Evolutionary conservation across 2,113 vertebrate genomes (phyloP), one percentile per base, ranked within the genome.

Genomic region (Murina feae): DNA sequence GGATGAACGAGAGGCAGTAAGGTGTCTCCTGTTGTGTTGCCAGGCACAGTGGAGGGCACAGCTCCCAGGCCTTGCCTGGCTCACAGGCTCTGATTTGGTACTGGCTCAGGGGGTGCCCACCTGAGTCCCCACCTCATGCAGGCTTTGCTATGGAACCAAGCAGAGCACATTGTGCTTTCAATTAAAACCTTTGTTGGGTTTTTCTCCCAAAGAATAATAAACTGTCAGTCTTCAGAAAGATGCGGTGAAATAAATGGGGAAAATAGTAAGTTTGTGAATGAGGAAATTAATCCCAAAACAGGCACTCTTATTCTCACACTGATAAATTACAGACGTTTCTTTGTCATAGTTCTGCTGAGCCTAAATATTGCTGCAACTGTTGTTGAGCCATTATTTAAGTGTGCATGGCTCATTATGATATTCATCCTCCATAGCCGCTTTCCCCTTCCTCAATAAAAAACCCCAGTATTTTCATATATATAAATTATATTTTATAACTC

Each of bases 221-320:
- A 66, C 9, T 89, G n/a, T 51, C 37, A 85, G 25, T 76, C 30
- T 90, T 81, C 72, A 72, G 78, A 82, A 47, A 94, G 58, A 74
- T 20, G 39, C 14, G 42, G 30, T 37, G 47, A 91, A 42, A 89
- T 23, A 12, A 37, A 23, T 49, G 32, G 47, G n/a, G 23, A 49
- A 86, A 91, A 78, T 30, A 76, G 39, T 25, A 78, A 78, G 83
- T 63, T 81, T 42, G n/a, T 63, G 85, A 95, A 68, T 93, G 65
- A 82, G n/a, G 89, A 94, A 88, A 66, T 28, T 18, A 93, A 76
- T 89, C 60, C 55, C 55, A 21, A 69, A 35, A 83, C 49, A 91
- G 60, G 53, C 79, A 28, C 20, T 42, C 42, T 68, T 94, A 37
- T 87, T 81, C 60, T 84, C 35, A 87, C 2, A 11, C 16, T 66